Base-by-base conservation (phyloP, 2,113 vertebrate genomes). In the Myiopsitta monachus region DNA sequence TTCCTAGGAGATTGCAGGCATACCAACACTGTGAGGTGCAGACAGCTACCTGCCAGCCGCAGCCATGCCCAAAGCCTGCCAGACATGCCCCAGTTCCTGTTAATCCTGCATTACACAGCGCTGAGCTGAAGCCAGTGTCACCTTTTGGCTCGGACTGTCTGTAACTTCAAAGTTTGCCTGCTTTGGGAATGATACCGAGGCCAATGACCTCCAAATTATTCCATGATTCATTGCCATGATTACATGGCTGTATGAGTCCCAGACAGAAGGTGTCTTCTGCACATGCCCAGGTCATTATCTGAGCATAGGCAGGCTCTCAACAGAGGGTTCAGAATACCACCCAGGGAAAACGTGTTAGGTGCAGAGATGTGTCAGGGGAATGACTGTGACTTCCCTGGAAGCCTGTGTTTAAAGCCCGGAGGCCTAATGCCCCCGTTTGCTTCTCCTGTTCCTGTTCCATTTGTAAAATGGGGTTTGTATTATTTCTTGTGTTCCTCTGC, bases 61-160 rank as follows among this genome's bases (percentile, higher is more conserved):
- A 76, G 1, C 73, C n/a, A 2, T 84, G 78, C 77, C 82, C 0
- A 0, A 73, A 59, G 81, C 63, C 76, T 87, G 41, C 59, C 81
- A 73, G 81, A 73, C 68, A 17, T 1, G 1, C 14, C 36, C 39
- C 59, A 38, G 14, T 55, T 46, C 68, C 74, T 69, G 54, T 64
- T 77, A 83, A 61, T 93, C 78, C 74, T 41, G 39, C 47, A 8
- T 61, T 44, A 22, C 69, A 30, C 33, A 36, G 69, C 0, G 3
- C 82, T 87, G 73, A 90, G 69, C 82, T 90, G 68, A 77, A 55
- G 31, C 28, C 77, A 30, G 49, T 87, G 33, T 38, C 85, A 41
- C 47, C 39, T 44, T 82, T 83, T 49, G 73, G 68, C 85, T 93
- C 73, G 23, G 47, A 36, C 63, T 44, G 72, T 41, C 1, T 2